These are phyloP conservation scores for Xestia rhomboidea DNA, from an alignment of 2,888 invertebrate genomes.

Conservation along the genomic window DNA sequence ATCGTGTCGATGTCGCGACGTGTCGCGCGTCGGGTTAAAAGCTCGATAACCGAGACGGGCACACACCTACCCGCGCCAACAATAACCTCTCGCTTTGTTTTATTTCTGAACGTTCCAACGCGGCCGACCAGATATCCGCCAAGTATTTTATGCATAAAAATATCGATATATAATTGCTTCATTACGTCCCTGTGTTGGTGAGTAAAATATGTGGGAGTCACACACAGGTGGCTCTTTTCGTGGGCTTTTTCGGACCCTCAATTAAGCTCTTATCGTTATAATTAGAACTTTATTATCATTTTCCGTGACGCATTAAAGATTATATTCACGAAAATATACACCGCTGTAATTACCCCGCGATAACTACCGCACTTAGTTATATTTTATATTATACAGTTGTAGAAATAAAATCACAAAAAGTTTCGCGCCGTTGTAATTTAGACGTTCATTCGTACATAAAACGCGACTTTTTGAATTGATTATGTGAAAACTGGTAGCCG, in stretches of 20 bases:
- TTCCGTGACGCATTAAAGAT: conserved; percentile 58
- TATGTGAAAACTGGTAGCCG: conserved; percentile 58
- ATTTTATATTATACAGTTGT: conserved; percentile 50
- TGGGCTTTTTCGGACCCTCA: conserved; percentile 52
- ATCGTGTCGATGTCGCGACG: conserved; percentile 88
- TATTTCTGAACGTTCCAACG: conserved; percentile 85
- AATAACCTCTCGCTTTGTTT: conserved; percentile 89
- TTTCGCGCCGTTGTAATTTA: conserved; percentile 54
- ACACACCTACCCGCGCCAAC: conserved; percentile 89
- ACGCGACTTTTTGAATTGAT: conserved; percentile 57
- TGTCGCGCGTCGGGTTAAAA: conserved; percentile 90
- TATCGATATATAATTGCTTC: conserved; percentile 91
- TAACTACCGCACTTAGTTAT: conserved; percentile 51
- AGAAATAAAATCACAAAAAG: conserved; percentile 53
- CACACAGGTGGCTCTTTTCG: conserved; percentile 83
- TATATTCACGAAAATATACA: conserved; percentile 52
- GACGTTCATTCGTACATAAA: conserved; percentile 57
- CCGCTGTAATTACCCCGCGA: conserved; percentile 64
- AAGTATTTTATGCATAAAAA: conserved; percentile 91
- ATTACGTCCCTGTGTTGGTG: conserved; percentile 90
- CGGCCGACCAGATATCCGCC: conserved; percentile 87
- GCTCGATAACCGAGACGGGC: conserved; percentile 89
- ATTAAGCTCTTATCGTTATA: conserved; percentile 68
- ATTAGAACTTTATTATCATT: conserved; percentile 71
- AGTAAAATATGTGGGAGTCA: conserved; percentile 90